These are phyloP conservation scores for Polypterus senegalus DNA, from an alignment of 2,113 vertebrate species.

Conservation along the genomic window DNA sequence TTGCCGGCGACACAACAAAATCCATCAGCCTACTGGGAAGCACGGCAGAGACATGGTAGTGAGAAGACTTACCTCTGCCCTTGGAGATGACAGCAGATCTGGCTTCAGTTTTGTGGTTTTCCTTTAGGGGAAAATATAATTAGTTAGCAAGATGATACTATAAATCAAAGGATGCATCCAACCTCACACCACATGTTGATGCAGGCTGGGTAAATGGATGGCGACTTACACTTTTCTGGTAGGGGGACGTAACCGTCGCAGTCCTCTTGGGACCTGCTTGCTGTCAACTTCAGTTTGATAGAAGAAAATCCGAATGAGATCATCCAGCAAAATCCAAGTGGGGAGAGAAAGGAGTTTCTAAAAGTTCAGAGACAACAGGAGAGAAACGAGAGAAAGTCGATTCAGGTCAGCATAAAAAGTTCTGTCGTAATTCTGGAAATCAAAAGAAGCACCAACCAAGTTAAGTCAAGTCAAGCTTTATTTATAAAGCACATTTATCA, in stretches of 20 bases:
- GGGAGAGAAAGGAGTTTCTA: conserved; percentile 66
- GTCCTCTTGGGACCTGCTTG: conserved; percentile 60
- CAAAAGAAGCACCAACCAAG: too few species aligned
- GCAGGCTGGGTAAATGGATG: too few species aligned
- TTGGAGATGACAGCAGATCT: conserved; percentile 53
- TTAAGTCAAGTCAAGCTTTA: too few species aligned
- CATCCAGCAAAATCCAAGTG: conserved; percentile 69
- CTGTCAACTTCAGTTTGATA: conserved; percentile 70
- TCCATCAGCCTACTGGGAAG: too few species aligned
- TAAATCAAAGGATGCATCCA: too few species aligned
- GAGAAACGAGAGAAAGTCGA: too few species aligned
- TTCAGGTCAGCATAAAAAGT: background rate
- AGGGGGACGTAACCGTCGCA: conserved; percentile 74
- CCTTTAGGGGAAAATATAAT: conserved; percentile 26
- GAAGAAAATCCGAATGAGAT: conserved; percentile 79
- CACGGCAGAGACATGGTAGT: too few species aligned
- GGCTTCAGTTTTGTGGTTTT: conserved; percentile 46
- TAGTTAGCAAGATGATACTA: too few species aligned
- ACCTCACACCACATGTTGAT: too few species aligned
- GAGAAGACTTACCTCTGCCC: conserved; percentile 47
- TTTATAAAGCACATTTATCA: too few species aligned
- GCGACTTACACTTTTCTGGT: conserved; percentile 50
- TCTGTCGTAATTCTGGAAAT: too few species aligned
- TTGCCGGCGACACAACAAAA: too few species aligned
- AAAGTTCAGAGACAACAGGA: conserved; percentile 22